These are phyloP conservation scores for Scotopteryx bipunctaria DNA, from an alignment of 2,888 invertebrate species.

Conservation along the genomic window DNA sequence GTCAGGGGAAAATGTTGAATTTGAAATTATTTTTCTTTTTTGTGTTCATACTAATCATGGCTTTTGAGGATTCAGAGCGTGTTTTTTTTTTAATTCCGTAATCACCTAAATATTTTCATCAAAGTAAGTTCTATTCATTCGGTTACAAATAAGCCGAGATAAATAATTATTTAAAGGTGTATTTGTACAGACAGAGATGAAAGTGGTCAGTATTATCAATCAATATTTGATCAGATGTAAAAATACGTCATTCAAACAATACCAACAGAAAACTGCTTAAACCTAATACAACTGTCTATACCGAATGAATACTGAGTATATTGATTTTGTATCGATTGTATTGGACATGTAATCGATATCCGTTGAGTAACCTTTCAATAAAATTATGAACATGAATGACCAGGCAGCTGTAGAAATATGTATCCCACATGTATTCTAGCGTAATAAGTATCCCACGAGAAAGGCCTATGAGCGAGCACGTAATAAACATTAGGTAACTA, in stretches of 20 bases:
- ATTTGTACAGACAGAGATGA: no score
- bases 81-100: not conserved
- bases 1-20: slow-evolving; percentile 6
- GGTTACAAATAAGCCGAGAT: no score
- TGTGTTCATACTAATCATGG: not conserved
- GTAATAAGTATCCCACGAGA: no score
- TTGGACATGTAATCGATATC: slow-evolving; percentile 29
- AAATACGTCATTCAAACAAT: not conserved
- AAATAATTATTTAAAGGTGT: no score
- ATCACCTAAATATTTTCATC: no score
- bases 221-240: slow-evolving; percentile 15
- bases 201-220: not conserved
- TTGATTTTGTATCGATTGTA: slow-evolving; percentile 43
- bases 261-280: not conserved
- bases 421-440: no score
- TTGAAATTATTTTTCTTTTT: slow-evolving; percentile 10
- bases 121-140: no score
- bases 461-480: no score
- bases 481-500: no score
- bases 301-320: slow-evolving; percentile 27
- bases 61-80: not conserved
- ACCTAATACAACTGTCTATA: slow-evolving; percentile 12
- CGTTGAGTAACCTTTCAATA: slow-evolving; percentile 1
- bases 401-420: slow-evolving; percentile 29
- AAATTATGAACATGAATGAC: no score